These are phyloP conservation scores for Zaprionus nigranus DNA, from an alignment of 1,140 invertebrate genomes.

Conservation along the genomic window DNA sequence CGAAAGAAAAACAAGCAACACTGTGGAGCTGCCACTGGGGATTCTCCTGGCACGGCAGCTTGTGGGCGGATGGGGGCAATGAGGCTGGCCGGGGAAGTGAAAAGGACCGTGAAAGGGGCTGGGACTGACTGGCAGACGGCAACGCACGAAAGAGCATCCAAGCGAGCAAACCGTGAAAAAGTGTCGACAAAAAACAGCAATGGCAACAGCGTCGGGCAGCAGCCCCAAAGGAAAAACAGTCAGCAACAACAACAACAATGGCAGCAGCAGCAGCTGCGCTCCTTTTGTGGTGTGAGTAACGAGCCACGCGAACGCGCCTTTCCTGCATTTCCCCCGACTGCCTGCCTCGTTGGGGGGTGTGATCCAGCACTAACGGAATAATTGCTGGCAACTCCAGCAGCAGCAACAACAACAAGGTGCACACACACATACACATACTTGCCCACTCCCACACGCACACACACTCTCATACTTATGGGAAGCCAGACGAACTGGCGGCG, in stretches of 20 bases:
- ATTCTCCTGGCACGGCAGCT: conserved; percentile 10
- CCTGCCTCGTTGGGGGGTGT: conserved; percentile 42
- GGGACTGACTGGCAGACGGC: conserved; percentile 45
- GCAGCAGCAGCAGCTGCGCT: conserved; percentile 66
- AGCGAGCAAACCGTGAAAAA: conserved; percentile 82
- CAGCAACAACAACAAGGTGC: conserved; percentile 38
- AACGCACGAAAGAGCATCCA: conserved; percentile 81
- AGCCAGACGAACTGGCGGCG: conserved; percentile 77
- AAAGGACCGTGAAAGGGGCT: neutral
- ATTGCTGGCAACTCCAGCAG: conserved; percentile 77
- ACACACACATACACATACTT: conserved; percentile 20
- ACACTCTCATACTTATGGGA: conserved; percentile 40
- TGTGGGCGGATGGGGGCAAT: conserved; percentile 2
- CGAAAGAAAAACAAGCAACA: conserved; percentile 58
- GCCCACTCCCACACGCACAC: conserved; percentile 30
- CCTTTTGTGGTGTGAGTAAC: conserved; percentile 73
- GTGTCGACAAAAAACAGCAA: conserved; percentile 79
- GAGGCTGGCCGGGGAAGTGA: conserved; percentile 5
- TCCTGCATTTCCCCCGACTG: conserved; percentile 31
- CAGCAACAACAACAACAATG: conserved; percentile 15
- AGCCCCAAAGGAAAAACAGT: conserved; percentile 56
- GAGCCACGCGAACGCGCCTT: conserved; percentile 78
- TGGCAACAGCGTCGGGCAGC: conserved; percentile 32
- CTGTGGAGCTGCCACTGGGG: conserved; percentile 34
- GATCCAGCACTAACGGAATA: conserved; percentile 79